Percentiles rank a stretch among this genome's conserved stretches.
phyloP scores from a whole-genome alignment of 2,888 invertebrate genomes.

The Cacoxenus indagator region DNA sequence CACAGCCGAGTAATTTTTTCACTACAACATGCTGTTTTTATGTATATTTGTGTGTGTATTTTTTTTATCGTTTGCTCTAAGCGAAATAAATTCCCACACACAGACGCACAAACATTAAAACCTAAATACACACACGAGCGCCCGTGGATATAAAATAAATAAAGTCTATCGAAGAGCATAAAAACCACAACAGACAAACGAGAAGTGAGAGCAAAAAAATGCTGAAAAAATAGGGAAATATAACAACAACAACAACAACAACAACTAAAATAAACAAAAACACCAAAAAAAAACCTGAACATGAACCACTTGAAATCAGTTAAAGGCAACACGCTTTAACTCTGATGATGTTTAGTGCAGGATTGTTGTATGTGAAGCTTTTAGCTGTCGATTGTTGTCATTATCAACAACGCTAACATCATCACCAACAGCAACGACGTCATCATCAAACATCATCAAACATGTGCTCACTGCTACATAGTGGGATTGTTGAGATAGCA shows the following conservation, averaged over 20 bases:
- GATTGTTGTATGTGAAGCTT: neutral
- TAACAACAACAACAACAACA: neutral
- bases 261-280: neutral
- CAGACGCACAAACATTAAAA: neutral
- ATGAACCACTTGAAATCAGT: neutral
- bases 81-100: neutral
- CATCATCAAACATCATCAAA: no score
- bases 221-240: neutral
- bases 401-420: neutral
- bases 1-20: neutral
- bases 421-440: no score
- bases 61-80: neutral
- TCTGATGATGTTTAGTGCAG: neutral
- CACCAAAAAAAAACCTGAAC: no score
- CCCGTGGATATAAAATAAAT: neutral
- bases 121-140: neutral
- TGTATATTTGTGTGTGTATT: neutral
- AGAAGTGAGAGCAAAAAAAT: neutral
- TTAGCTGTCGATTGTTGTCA: neutral
- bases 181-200: neutral
- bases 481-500: no score
- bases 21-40: neutral
- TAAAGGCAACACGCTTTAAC: neutral
- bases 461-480: neutral
- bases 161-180: neutral